phyloP scores from a whole-genome alignment of 2,113 vertebrate genomes.

The Trogon melanurus region DNA sequence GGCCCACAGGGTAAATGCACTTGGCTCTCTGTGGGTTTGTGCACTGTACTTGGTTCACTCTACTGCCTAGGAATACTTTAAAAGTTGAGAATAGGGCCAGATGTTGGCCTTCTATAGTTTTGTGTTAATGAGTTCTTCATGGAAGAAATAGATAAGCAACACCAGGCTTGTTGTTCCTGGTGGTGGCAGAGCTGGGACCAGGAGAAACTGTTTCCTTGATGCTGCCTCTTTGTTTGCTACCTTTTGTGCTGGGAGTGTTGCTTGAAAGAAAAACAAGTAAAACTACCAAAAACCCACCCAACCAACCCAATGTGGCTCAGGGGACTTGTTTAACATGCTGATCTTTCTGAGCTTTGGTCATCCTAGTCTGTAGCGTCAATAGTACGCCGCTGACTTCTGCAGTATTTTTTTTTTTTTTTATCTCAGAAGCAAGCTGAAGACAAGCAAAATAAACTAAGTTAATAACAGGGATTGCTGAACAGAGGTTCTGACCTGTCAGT shows the following conservation, averaged over 20 bases:
- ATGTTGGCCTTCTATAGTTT: not conserved
- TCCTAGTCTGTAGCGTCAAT: not conserved
- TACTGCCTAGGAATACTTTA: not conserved
- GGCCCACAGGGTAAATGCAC: not conserved
- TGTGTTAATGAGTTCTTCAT: not conserved
- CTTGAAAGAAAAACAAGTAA: not conserved
- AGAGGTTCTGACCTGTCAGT: not conserved
- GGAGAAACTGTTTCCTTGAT: not conserved
- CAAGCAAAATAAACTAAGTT: not conserved
- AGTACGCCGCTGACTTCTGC: not conserved
- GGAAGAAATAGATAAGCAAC: not conserved
- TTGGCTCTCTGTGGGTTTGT: not conserved
- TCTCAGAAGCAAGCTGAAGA: not conserved
- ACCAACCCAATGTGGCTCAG: not conserved
- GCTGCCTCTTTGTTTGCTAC: not conserved
- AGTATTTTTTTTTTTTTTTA: not conserved
- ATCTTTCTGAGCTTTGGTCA: not conserved
- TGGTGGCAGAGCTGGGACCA: not conserved
- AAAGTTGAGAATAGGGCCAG: not conserved
- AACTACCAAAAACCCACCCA: accelerated
- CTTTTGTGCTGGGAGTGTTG: not conserved
- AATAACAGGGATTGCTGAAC: not conserved
- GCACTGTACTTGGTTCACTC: not conserved
- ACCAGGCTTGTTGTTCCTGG: not conserved
- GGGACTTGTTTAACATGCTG: not conserved